These are phyloP conservation scores for Laticauda colubrina DNA, from an alignment of 2,113 vertebrate species.

Conservation along the genomic window DNA sequence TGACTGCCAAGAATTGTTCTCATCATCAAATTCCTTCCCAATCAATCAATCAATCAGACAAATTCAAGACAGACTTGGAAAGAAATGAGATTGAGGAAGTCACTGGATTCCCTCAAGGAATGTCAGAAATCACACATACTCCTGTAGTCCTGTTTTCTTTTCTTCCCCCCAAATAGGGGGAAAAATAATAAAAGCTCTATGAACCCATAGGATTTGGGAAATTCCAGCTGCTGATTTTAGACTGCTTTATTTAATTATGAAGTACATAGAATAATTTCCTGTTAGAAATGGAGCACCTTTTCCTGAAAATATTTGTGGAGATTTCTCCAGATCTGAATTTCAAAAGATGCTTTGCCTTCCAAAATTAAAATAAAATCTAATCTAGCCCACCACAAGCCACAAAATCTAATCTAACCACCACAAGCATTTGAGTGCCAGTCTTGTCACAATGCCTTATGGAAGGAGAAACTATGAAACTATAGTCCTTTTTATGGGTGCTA, in stretches of 20 bases:
- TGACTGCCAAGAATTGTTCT: conserved; percentile 30
- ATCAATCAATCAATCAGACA: conserved; percentile 7
- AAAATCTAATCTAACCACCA: not conserved
- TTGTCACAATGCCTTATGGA: not conserved
- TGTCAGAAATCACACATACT: not conserved
- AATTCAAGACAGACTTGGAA: not conserved
- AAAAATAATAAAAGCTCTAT: not conserved
- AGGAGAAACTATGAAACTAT: not conserved
- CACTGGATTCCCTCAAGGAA: not conserved
- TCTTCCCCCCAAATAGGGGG: not conserved
- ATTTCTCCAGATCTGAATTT: not conserved
- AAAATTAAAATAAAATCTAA: not conserved
- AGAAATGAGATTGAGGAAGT: not conserved
- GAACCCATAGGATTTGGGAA: not conserved
- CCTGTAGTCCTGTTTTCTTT: not conserved
- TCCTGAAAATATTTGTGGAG: not conserved
- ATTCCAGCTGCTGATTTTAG: not conserved
- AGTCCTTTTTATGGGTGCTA: not conserved
- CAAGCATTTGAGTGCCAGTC: not conserved
- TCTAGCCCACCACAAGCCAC: not conserved
- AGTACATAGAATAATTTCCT: not conserved
- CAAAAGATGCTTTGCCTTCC: not conserved
- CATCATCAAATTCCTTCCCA: conserved; percentile 14
- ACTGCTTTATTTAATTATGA: not conserved
- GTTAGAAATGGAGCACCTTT: not conserved